Percentiles rank a stretch among this genome's conserved stretches.
Evolutionary conservation across 2,888 invertebrate species (phyloP).

Genomic region (Chloromyia formosa): DNA sequence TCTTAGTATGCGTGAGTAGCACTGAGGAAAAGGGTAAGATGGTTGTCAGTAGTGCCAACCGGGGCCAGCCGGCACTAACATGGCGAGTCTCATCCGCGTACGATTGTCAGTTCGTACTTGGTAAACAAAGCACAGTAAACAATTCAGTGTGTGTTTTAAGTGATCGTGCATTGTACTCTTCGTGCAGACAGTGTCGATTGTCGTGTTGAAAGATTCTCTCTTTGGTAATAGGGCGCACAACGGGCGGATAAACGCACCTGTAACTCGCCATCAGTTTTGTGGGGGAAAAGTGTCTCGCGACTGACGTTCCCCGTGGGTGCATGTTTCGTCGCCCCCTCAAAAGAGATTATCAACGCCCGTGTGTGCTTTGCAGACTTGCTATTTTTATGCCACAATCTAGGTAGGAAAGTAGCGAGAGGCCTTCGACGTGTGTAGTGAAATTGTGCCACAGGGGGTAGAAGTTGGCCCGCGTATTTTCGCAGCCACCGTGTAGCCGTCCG

Average conservation of each 20-base stretch:
- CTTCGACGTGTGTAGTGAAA: too few relatives aligned
- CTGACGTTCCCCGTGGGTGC: constrained; percentile 21
- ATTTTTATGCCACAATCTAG: too few relatives aligned
- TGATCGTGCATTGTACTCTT: not conserved
- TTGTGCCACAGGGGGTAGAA: too few relatives aligned
- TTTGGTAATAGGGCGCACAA: not conserved
- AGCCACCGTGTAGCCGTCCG: too few relatives aligned
- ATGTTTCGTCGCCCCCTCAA: constrained; percentile 35
- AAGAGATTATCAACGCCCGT: not conserved
- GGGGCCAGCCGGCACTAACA: constrained; percentile 23
- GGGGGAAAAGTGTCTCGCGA: constrained; percentile 6
- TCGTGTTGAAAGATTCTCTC: not conserved
- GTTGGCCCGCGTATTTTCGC: too few relatives aligned
- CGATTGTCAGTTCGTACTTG: constrained; percentile 27
- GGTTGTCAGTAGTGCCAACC: too few relatives aligned
- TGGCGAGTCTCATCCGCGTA: constrained; percentile 31
- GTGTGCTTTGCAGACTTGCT: too few relatives aligned
- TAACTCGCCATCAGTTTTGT: not conserved
- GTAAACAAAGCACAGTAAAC: constrained; percentile 35
- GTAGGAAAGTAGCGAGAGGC: too few relatives aligned
- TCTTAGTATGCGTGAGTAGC: too few relatives aligned
- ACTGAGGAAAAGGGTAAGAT: too few relatives aligned
- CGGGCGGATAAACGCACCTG: constrained; percentile 6
- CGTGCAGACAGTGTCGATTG: not conserved
- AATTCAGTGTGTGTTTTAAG: constrained; percentile 27